Conservation (phyloP, 2,113 vertebrate species). For the Malurus alboscapulatus region DNA sequence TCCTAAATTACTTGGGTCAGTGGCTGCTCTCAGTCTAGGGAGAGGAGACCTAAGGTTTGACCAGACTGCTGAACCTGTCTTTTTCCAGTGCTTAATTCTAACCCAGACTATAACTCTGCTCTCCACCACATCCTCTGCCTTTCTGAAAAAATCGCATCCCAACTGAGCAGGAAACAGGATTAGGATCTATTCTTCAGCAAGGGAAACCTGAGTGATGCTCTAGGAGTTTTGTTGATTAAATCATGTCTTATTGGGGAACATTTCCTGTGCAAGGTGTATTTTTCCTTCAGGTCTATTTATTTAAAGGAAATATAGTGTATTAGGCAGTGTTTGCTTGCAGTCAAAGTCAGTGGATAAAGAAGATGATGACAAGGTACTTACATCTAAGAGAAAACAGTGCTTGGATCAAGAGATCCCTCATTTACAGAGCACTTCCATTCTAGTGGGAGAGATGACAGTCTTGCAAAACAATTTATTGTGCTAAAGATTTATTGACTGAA, state of each 20-base stretch:
- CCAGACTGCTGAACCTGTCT: neutral
- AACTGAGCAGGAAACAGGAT: neutral
- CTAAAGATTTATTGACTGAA: constrained; percentile 48
- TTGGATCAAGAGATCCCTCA: neutral
- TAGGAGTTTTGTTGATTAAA: neutral
- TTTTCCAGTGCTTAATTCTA: neutral
- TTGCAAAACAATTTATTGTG: neutral
- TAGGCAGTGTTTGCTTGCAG: neutral
- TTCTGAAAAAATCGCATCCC: neutral
- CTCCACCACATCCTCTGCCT: neutral
- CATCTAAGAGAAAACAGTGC: neutral
- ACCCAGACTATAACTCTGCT: neutral
- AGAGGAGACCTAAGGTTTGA: neutral
- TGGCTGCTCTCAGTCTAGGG: neutral
- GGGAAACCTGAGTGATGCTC: neutral
- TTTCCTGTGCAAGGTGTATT: neutral
- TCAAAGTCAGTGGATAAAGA: neutral
- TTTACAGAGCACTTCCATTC: neutral
- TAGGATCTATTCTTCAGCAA: neutral
- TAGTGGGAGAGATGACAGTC: neutral
- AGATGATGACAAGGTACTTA: neutral
- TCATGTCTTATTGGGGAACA: neutral
- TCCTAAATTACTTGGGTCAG: neutral
- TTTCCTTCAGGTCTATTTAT: neutral
- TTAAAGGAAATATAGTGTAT: neutral